phyloP scores from a whole-genome alignment of 2,888 invertebrate species.

The Chydorus sphaericus region DNA sequence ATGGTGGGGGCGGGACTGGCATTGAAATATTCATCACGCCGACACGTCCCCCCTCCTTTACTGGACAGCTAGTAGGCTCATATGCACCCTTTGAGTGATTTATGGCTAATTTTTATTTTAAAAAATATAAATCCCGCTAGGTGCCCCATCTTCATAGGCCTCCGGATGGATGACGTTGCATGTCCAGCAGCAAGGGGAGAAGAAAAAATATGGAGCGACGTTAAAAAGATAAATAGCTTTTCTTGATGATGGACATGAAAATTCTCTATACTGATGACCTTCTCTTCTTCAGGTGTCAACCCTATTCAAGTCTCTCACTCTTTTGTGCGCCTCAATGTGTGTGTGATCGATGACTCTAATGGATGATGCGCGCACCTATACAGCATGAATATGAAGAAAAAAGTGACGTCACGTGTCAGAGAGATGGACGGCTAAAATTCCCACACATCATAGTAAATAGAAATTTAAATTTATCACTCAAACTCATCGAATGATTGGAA shows the following conservation, averaged over 20 bases:
- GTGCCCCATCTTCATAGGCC: neutral
- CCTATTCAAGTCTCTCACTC: neutral
- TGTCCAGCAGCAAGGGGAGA: neutral
- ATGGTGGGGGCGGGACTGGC: neutral
- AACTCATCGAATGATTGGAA: no score
- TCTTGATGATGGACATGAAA: neutral
- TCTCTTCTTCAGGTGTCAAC: conserved; percentile 4
- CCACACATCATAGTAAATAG: no score
- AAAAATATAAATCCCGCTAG: no score
- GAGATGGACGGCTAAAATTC: no score
- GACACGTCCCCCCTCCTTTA: neutral
- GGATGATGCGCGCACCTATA: no score
- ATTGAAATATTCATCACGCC: conserved; percentile 11
- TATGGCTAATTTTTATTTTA: neutral
- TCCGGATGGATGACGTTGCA: conserved; percentile 5
- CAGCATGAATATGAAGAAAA: no score
- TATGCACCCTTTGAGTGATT: no score
- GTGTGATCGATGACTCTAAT: neutral
- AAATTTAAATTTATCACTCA: no score
- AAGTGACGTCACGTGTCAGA: no score
- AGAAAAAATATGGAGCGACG: neutral
- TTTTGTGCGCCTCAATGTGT: neutral
- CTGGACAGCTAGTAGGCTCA: neutral
- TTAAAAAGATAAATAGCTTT: neutral
- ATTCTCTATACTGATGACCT: no score